Base-by-base conservation (phyloP, 2,888 invertebrate species). In the Cephus sareptanus region DNA sequence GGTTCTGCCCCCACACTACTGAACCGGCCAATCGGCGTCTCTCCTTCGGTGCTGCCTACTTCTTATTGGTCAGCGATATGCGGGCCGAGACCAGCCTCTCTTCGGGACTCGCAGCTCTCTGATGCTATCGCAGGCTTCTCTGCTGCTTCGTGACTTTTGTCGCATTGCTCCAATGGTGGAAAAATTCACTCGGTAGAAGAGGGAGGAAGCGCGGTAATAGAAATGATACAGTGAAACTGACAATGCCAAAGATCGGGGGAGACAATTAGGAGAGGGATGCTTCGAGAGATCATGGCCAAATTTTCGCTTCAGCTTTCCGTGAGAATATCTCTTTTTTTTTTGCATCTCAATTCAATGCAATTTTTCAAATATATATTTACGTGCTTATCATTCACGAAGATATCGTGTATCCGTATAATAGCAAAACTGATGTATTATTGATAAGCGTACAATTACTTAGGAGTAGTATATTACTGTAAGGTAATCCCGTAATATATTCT, bases 1-100 rank as follows among this genome's bases (percentile, higher is more conserved):
- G 86, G 87, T 87, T 87, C 88, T 89, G 86, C 85, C 74, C 74
- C 90, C 90, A 89, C 87, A 86, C 83, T 78, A 76, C 78, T 79
- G 83, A 79, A 83, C 84, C 75, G 82, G 81, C 90, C 90, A 90
- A 90, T 90, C 86, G 83, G 81, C 76, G 81, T 83, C 73, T 79
- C 79, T 80, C 78, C 76, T 76, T 79, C 76, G 78, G n/a, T 23
- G 23, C 37, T 30, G 34, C 75, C 79, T 76, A 77, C 78, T 56
- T 23, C 56, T 23, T 80, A 82, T 78, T 82, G 83, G 81, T 79
- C 80, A 79, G 83, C 81, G 82, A 84, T 83, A 87, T 89, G 87
- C 89, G 86, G 87, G 87, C 84, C 84, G 84, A 82, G 83, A 83
- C 81, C 85, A 77, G 83, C 83, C 85, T 85, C 82, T 84, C 69